These are phyloP conservation scores for Diarsia dahlii DNA, from an alignment of 2,888 invertebrate genomes.

Conservation along the genomic window DNA sequence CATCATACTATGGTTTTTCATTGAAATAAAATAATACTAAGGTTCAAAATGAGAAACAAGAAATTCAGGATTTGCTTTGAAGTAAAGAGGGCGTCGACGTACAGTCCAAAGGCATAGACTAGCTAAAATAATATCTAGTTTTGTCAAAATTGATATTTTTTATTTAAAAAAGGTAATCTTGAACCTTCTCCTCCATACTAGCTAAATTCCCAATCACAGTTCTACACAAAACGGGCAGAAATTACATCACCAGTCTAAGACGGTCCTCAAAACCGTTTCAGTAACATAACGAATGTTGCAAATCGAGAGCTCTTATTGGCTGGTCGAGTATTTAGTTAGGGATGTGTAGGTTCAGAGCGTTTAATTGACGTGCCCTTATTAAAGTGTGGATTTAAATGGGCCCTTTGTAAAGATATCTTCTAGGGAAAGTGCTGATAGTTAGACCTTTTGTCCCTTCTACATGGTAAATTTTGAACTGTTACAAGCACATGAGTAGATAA, in stretches of 20 bases:
- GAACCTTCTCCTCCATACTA: neutral
- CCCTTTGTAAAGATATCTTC: conserved; percentile 48
- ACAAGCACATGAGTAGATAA: no score
- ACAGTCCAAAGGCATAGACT: neutral
- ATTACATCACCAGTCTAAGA: conserved; percentile 58
- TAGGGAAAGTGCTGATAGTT: conserved; percentile 33
- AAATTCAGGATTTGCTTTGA: neutral
- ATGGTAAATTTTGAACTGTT: no score
- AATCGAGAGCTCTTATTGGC: conserved; percentile 53
- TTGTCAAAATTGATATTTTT: neutral
- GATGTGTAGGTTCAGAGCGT: conserved; percentile 57
- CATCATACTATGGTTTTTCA: neutral
- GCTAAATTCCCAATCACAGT: conserved; percentile 39
- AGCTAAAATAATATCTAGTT: neutral
- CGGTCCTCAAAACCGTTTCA: conserved; percentile 40
- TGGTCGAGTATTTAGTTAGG: conserved; percentile 57
- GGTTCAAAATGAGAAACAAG: neutral
- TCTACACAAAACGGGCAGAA: conserved; percentile 55
- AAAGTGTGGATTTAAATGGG: conserved; percentile 56
- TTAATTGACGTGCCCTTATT: conserved; percentile 67
- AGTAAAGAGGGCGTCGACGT: neutral
- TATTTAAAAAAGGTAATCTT: neutral
- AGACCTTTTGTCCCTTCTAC: conserved; percentile 29
- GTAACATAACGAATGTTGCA: conserved; percentile 57
- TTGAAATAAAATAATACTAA: neutral